Evolutionary conservation across 2,888 invertebrate genomes (phyloP), one percentile per base, ranked within the genome.

Genomic region (Smittia aterrima): DNA sequence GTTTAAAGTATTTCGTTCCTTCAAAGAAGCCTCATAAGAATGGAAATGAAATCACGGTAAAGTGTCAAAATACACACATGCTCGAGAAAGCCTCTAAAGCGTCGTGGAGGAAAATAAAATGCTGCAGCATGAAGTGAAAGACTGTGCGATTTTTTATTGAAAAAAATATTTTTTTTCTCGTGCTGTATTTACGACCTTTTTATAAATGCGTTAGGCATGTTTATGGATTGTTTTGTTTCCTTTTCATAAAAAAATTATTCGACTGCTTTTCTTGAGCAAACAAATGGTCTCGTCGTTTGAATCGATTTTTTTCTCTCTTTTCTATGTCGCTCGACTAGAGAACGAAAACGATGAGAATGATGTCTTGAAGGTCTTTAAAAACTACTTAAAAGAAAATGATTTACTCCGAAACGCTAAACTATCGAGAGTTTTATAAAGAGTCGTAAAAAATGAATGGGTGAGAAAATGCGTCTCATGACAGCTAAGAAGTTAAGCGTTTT

Each of bases 21-120:
- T 47, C 47, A 38, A 38, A 9, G 47, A 47, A 47, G 32, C 9
- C n/a, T n/a, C 47, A n/a, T 47, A 16, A 47, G 47, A 47, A 47
- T 47, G 47, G 16, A 47, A 47, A 47, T 47, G 47, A 47, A 47
- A 47, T 47, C 47, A 47, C 47, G 47, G 47, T 47, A 47, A 47
- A 47, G 47, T 47, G 47, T 47, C 47, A 47, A 47, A 47, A 47
- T 47, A 47, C 47, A 47, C 47, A 47, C 47, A 47, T 47, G 47
- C n/a, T 47, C 4, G 2, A 47, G 11, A 16, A 9, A 32, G 32
- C 4, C 32, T 9, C 4, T 32, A 9, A 32, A 32, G 32, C 4
- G 4, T 32, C 32, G 32, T 32, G 9, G 32, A 9, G 32, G 47
- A n/a, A 47, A n/a, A 11, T 47, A 47, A 38, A 38, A 47, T 16